Percentiles rank a stretch among this genome's conserved stretches.
Conservation (phyloP, 2,888 invertebrate species). For the Drosophila engyochracea region DNA sequence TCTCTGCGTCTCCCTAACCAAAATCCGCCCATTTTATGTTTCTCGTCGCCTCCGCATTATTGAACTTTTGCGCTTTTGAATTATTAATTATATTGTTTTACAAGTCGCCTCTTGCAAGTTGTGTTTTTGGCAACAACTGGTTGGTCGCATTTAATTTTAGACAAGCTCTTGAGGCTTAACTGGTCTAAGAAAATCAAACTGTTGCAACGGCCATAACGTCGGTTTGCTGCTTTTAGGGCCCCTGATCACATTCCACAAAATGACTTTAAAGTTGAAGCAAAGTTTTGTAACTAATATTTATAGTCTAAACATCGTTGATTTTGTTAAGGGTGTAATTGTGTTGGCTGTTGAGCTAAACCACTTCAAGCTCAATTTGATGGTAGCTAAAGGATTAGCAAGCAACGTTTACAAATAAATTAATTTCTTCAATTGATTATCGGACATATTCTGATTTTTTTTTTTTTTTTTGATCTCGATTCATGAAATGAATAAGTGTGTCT, state of each 20-base stretch:
- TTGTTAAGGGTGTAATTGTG: not conserved
- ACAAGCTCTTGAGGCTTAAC: conserved; percentile 18
- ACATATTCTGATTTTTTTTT: not conserved
- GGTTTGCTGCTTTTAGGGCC: not conserved
- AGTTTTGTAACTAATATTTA: not conserved
- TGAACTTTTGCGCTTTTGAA: conserved; percentile 71
- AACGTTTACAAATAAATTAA: not conserved
- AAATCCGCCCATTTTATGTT: conserved; percentile 21
- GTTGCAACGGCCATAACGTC: conserved; percentile 17
- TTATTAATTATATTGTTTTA: conserved; percentile 70
- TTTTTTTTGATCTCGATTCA: not conserved
- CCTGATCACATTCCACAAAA: conserved; percentile 24
- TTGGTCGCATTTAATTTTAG: conserved; percentile 40
- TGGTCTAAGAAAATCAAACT: conserved; percentile 11
- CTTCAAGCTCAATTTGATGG: conserved; percentile 1
- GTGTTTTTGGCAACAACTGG: conserved; percentile 35
- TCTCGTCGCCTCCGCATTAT: conserved; percentile 50
- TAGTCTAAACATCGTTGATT: not conserved
- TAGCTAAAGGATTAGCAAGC: not conserved
- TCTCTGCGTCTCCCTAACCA: not conserved
- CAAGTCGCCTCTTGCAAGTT: conserved; percentile 46
- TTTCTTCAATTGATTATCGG: not conserved
- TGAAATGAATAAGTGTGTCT: not conserved
- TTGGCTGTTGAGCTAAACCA: not conserved
- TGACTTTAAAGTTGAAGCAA: conserved; percentile 3